Evolutionary conservation across 2,797 vertebrate genomes (phyloP).

Genomic region (Leptodactylus fallax): DNA sequence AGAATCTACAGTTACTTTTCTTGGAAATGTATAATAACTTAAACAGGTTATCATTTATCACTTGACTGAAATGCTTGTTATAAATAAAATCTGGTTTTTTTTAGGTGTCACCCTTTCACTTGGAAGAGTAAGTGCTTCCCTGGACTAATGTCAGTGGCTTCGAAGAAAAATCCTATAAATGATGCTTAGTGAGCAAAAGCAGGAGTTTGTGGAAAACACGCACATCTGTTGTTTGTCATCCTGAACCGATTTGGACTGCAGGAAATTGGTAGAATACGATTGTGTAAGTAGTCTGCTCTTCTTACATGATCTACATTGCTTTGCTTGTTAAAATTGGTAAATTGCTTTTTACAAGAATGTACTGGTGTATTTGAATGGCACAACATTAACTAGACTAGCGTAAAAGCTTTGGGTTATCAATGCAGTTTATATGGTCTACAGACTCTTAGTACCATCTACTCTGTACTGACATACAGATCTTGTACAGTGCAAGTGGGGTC

Average conservation of each 20-base stretch:
- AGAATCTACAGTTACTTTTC: background rate
- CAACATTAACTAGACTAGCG: background rate
- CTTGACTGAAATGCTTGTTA: background rate
- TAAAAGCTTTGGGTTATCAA: background rate
- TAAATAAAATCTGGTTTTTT: background rate
- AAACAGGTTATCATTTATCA: slow-evolving; percentile 25
- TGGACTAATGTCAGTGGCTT: slow-evolving; percentile 21
- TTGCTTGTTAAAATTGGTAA: slow-evolving; percentile 18
- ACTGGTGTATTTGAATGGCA: background rate
- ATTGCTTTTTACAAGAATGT: slow-evolving; percentile 10
- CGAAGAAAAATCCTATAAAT: slow-evolving; percentile 44
- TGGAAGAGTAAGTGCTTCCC: slow-evolving; percentile 31
- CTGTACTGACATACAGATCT: too few species aligned
- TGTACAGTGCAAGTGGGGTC: too few species aligned
- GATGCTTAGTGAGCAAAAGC: slow-evolving; percentile 50
- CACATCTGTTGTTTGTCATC: slow-evolving; percentile 57
- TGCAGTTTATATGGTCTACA: background rate
- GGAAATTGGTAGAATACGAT: background rate
- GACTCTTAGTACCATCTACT: background rate
- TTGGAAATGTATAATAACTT: slow-evolving; percentile 18
- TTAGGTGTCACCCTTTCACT: background rate
- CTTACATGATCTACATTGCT: background rate
- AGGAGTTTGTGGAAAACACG: slow-evolving; percentile 31
- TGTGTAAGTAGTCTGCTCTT: background rate
- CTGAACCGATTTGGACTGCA: slow-evolving; percentile 3